Base-by-base conservation (phyloP, 2,888 invertebrate species). In the Prenolepis imparis region DNA sequence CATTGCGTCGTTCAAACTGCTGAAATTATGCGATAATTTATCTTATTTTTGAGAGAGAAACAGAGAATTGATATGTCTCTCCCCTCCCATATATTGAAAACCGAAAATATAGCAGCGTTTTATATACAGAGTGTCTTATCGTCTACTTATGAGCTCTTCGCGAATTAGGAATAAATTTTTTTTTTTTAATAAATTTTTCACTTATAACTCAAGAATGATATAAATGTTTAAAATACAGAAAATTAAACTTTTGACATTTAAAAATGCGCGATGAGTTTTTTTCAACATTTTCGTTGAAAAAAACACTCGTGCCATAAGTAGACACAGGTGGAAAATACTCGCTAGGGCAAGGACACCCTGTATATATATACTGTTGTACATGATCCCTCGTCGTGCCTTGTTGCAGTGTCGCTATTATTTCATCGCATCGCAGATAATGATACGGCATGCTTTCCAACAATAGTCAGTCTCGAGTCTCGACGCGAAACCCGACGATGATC, bases 321-420 rank as follows among this genome's bases (percentile, higher is more conserved):
- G 9, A 36, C n/a, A 21, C 18, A 64, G 28, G 3, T 39, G 21
- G 9, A 32, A 61, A 18, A 18, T 3, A 18, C 21, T 66, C 39
- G 21, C 36, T 15, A 41, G 21, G 15, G 8, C 11, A 39, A 3
- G 52, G 21, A 66, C n/a, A 77, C 36, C 24, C 52, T 52, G 9
- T 66, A 18, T 52, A 28, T 52, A 8, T 32, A 8, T 32, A 28
- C n/a, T 5, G 74, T 24, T 28, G 24, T 18, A 28, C n/a, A n/a
- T 9, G 32, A n/a, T 63, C 36, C 52, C 21, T 80, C 59, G 59
- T 52, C 24, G 77, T 81, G 61, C 15, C 41, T 72, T 8, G 39
- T 28, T 48, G 81, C 39, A 36, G 36, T 28, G 36, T 28, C 36
- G n/a, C 48, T 52, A 63, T 75, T 81, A 77, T 81, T 81, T 81